Percentiles rank a stretch among this genome's conserved stretches.
phyloP scores from a whole-genome alignment of 2,113 vertebrate species.

The Elephas maximus region DNA sequence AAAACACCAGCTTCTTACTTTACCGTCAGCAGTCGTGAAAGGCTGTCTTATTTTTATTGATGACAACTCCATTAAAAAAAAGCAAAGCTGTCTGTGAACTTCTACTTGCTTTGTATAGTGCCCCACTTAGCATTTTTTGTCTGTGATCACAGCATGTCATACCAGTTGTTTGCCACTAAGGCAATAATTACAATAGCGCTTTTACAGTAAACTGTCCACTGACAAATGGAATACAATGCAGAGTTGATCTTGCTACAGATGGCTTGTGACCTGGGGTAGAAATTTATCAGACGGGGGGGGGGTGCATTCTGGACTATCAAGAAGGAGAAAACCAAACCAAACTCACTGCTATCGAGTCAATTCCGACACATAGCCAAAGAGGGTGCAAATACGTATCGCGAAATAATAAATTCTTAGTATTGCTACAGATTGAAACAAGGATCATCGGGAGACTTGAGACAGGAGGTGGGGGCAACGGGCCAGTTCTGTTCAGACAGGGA shows the following conservation, averaged over 20 bases:
- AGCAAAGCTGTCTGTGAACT: neutral
- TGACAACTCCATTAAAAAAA: neutral
- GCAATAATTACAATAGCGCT: neutral
- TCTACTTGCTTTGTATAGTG: neutral
- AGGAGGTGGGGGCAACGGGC: neutral
- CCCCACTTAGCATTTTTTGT: slow-evolving; percentile 14
- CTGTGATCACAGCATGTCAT: slow-evolving; percentile 19
- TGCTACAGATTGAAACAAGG: neutral
- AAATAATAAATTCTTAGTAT: neutral
- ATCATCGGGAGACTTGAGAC: neutral
- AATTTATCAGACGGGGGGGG: neutral
- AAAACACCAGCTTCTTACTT: slow-evolving; percentile 22
- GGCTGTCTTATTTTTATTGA: neutral
- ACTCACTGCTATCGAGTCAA: too few relatives aligned
- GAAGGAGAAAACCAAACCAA: neutral
- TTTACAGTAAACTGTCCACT: neutral
- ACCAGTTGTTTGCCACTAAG: neutral
- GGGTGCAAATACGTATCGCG: neutral
- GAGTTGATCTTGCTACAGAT: neutral
- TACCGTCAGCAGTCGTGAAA: neutral
- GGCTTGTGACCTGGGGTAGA: neutral
- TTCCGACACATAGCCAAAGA: neutral
- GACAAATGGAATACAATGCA: neutral
- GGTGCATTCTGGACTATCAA: neutral
- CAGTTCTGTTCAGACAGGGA: neutral